Evolutionary conservation across 2,888 invertebrate species (phyloP).

Genomic region (Thymelicus acteon): DNA sequence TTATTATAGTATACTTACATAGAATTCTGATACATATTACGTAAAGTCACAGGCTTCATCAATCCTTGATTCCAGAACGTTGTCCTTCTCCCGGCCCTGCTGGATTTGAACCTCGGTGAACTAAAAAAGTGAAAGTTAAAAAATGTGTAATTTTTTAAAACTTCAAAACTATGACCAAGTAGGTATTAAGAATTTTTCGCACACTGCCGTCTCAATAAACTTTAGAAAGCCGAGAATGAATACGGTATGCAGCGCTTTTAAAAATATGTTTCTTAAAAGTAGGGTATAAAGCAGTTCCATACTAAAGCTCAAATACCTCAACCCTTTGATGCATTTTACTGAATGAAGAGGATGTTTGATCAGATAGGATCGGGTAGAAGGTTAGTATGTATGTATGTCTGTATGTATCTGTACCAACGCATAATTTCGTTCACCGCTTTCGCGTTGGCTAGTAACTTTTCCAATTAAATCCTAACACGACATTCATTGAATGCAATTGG

Average conservation of each 20-base stretch:
- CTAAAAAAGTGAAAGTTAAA: background rate
- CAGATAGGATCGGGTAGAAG: no score
- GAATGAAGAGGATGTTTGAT: background rate
- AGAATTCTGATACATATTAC: no score
- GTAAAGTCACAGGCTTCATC: no score
- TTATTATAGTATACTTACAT: no score
- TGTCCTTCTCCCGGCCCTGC: no score
- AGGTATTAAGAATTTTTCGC: background rate
- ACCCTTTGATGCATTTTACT: background rate
- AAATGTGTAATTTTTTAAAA: background rate
- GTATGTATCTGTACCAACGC: background rate
- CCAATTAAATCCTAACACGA: slow-evolving; percentile 25
- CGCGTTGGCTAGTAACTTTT: slow-evolving; percentile 23
- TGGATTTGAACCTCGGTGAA: no score
- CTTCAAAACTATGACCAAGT: background rate
- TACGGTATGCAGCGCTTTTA: background rate
- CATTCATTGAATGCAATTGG: background rate
- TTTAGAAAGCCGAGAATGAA: background rate
- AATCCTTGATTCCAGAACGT: no score
- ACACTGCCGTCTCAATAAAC: background rate
- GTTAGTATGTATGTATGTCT: background rate
- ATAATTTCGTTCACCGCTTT: background rate
- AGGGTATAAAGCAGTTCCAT: background rate
- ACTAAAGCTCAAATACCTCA: background rate
- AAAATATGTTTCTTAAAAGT: slow-evolving; percentile 7